Percentiles rank a stretch among this genome's conserved stretches.
Evolutionary conservation across 2,888 invertebrate species (phyloP).

Genomic region (Brachycybe producta): DNA sequence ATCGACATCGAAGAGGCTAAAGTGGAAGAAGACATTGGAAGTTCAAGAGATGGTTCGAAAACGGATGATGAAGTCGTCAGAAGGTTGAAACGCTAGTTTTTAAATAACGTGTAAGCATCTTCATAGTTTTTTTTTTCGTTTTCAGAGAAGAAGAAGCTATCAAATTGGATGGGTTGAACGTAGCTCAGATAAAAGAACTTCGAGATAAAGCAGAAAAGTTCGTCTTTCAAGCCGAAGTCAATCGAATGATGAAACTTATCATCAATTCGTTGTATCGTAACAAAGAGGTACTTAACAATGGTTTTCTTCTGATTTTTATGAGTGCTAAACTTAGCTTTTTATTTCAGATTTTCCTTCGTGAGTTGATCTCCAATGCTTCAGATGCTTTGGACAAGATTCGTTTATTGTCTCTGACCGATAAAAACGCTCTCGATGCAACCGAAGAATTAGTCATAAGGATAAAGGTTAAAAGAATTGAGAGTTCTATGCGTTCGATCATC

Average conservation of each 20-base stretch:
- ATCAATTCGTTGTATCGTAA: conserved; percentile 98
- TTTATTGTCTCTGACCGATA: conserved; percentile 77
- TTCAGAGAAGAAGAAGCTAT: conserved; percentile 88
- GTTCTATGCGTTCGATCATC: background rate
- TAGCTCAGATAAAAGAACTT: conserved; percentile 82
- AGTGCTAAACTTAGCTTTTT: background rate
- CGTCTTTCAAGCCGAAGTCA: conserved; percentile 95
- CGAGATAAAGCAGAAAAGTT: conserved; percentile 76
- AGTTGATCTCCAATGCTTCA: conserved; percentile 96
- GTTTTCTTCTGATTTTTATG: background rate
- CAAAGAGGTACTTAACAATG: conserved; percentile 59
- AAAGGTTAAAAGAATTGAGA: conserved; percentile 38
- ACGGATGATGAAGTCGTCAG: conserved; percentile 87
- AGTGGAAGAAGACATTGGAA: conserved; percentile 60
- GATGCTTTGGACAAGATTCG: conserved; percentile 98
- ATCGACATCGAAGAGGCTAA: conserved; percentile 6
- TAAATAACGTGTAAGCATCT: background rate
- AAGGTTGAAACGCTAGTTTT: conserved; percentile 29
- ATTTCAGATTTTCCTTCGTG: conserved; percentile 78
- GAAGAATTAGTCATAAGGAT: conserved; percentile 79
- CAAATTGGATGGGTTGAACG: conserved; percentile 84
- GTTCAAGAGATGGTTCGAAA: conserved; percentile 72
- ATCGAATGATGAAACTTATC: conserved; percentile 99
- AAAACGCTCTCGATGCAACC: conserved; percentile 58
- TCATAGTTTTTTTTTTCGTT: conserved; percentile 21